Base-by-base conservation (phyloP, 2,888 invertebrate species). In the Nesidiocoris tenuis region DNA sequence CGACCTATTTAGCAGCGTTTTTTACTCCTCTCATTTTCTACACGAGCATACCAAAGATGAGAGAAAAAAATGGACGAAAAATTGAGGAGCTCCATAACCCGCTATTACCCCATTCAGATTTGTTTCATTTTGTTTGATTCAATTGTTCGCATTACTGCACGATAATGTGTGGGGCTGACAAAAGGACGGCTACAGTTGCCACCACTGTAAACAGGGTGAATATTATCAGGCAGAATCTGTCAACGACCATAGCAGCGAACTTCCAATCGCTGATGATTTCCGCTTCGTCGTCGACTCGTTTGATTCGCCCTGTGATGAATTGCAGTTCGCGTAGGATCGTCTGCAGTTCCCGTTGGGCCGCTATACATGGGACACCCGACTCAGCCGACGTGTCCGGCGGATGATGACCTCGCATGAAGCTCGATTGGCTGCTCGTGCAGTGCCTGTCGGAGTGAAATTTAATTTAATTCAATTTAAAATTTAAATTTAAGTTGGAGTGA, bases 171-270 rank as follows among this genome's bases (percentile, higher is more conserved):
- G 96, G 96, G 83, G 96, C 96, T 81, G 94, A 94, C 81, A 93
- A 88, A 82, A 96, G 87, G 84, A 95, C 95, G 81, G 94, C 93
- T 82, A 95, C 92, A 81, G 96, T 95, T 82, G 95, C 95, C 84
- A 95, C 91, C 85, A 95, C 90, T 83, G 95, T 96, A 87, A 96
- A 96, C 85, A 95, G 87, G 79, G 95, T 94, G 88, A 97, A 98
- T 84, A 96, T 91, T 86, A 95, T 93, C 86, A 98, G 89, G 87
- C 97, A 97, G 86, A 96, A 92, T 87, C 95, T 91, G 87, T 98
- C 97, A 84, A 98, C 95, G 84, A 97, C 97, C 95, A 97, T 96
- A 80, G 96, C 97, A 76, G 97, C 97, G 84, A 97, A 98, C 85
- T 96, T 96, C 97, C 97, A 97, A 85, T 98, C 97, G 85, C 93